Base-by-base conservation (phyloP, 2,113 vertebrate species). In the Rhombomys opimus region DNA sequence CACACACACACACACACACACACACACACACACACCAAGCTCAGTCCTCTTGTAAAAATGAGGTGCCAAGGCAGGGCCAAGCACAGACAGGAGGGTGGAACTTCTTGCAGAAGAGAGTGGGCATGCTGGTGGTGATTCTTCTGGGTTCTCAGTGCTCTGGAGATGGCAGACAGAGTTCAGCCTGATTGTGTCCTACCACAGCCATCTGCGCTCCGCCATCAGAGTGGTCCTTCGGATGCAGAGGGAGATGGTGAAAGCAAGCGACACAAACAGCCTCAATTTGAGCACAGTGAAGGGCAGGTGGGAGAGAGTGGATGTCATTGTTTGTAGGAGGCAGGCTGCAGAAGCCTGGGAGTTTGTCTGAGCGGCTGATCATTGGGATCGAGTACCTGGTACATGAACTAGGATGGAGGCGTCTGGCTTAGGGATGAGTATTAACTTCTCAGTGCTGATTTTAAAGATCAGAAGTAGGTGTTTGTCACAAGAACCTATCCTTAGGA, bases 381-480 rank as follows among this genome's bases (percentile, higher is more conserved):
- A 75, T 50, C 86, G 35, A 86, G 75, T 52, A 52, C 89, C 65
- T 95, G 1, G 63, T 75, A 23, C 63, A 38, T 46, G 92, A 93
- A 38, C 61, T 89, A 23, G 18, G 50, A 20, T 80, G 65, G 46
- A 73, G 61, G 77, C 73, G 38, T 89, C 82, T 65, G 82, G 38
- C 77, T 72, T 72, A 54, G 77, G 78, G 86, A 84, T 86, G 59
- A 72, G 35, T 30, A 52, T 8, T 63, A 41, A 84, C 94, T 92
- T 93, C 72, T 27, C 68, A 20, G 63, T 87, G 41, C 87, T 93
- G 80, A 27, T 82, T 94, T 93, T 78, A 91, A 94, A 90, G 52
- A 96, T 91, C 72, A 91, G 73, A 87, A 80, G 73, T 92, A 93
- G n/a, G 14, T 89, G 35, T 95, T 92, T 84, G 93, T 81, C 80